A percentile compares a stretch with the other conserved stretches of the same genome.
phyloP scores from a whole-genome alignment of 2,888 invertebrate genomes.

The Hypena proboscidalis region DNA sequence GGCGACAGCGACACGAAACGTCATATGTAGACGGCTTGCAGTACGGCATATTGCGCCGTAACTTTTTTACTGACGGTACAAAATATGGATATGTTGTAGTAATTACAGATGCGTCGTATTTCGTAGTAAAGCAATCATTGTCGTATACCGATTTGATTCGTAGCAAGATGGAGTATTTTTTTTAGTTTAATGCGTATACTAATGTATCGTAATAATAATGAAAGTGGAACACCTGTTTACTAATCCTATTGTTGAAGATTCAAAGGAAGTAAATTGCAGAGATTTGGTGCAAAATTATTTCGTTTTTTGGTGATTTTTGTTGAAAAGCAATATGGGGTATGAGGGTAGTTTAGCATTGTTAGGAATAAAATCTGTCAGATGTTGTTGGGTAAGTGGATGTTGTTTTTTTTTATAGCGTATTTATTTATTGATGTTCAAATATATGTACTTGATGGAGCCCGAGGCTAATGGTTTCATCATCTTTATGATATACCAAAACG shows the following conservation, averaged over 20 bases:
- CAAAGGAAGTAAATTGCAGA: constrained; percentile 62
- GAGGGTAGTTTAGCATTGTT: constrained; percentile 22
- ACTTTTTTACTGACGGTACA: constrained; percentile 42
- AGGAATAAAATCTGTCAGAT: constrained; percentile 19
- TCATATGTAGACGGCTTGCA: constrained; percentile 52
- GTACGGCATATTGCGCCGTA: constrained; percentile 53
- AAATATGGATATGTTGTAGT: constrained; percentile 44
- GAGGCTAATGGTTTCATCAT: too few species aligned
- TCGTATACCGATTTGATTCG: constrained; percentile 85
- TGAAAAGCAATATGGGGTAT: constrained; percentile 23
- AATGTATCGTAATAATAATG: constrained; percentile 81
- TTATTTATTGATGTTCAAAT: too few species aligned
- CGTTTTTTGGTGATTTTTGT: constrained; percentile 40
- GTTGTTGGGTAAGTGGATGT: too few species aligned
- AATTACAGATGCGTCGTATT: constrained; percentile 77
- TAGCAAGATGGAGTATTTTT: constrained; percentile 73
- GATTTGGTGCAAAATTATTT: constrained; percentile 54
- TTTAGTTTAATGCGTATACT: constrained; percentile 75
- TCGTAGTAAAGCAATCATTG: constrained; percentile 80
- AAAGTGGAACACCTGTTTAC: constrained; percentile 78
- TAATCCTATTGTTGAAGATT: constrained; percentile 72
- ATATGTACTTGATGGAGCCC: too few species aligned
- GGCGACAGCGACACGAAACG: constrained; percentile 57
- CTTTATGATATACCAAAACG: too few species aligned
- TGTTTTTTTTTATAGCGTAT: too few species aligned